Evolutionary conservation across 1,140 invertebrate species (phyloP), one percentile per base, ranked within the genome.

Genomic region (Chelonus insularis): DNA sequence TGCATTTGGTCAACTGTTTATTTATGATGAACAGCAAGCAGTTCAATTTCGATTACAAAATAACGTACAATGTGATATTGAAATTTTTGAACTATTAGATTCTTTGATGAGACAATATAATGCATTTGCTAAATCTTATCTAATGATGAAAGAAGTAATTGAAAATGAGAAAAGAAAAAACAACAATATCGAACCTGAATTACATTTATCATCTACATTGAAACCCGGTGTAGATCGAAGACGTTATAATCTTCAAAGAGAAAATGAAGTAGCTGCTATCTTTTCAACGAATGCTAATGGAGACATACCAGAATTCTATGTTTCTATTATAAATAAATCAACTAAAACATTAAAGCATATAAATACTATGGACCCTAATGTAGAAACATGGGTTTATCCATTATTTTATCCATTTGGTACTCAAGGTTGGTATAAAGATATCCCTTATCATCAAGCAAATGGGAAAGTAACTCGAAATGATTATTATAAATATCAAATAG

Each of bases 381-480:
- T 18, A 2, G 39, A 43, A 43, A n/a, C 39, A 16, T 43, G 39
- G 56, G 18, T 58, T 25, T 58, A 58, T 37, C 45, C 57, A 2
- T 20, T 59, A 37, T 59, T 59, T 59, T 59, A 59, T 50, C 45
- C 57, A 1, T 59, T 21, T 60, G 57, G 57, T 11, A 60, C 57
- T 11, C 57, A 37, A 39, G 57, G 57, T 16, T 60, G 57, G 47
- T 32, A 60, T 51, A 23, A 45, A 14, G 45, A 50, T 51, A 20
- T 60, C 1, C 3, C 8, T 8, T 41, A 39, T n/a, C 20, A 5
- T 2, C 21, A 39, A 5, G 51, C n/a, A 7, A 34, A 50, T 25
- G 37, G 47, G 47, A 4, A 29, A 9, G 29, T 60, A 37, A 36
- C 57, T 4, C 43, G 57, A 51, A 23, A 36, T 21, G 47, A 43